These are phyloP conservation scores for Thyatira batis DNA, from an alignment of 2,888 invertebrate genomes.

Conservation along the genomic window DNA sequence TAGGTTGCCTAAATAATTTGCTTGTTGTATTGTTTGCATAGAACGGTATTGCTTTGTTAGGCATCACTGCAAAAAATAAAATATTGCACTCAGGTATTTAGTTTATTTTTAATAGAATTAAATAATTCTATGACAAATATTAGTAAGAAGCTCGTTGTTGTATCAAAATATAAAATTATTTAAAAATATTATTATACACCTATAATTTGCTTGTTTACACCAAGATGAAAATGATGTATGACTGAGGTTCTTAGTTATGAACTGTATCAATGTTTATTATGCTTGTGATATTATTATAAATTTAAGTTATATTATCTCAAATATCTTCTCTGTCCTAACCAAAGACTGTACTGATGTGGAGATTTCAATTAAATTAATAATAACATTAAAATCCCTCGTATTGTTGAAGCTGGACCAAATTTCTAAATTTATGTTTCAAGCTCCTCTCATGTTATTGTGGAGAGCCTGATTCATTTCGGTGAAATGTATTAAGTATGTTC, in stretches of 20 bases:
- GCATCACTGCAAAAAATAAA: conserved; percentile 18
- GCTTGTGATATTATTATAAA: conserved; percentile 79
- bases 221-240: conserved; percentile 25
- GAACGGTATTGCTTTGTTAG: conserved; percentile 17
- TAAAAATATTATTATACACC: background rate
- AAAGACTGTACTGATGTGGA: conserved; percentile 76
- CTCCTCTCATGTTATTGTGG: conserved; percentile 22
- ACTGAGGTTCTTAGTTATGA: conserved; percentile 40
- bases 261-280: conserved; percentile 56
- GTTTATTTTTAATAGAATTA: conserved; percentile 27
- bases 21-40: conserved; percentile 9
- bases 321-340: conserved; percentile 76
- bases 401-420: conserved; percentile 79
- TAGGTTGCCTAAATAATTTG: conserved; percentile 21
- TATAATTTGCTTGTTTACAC: conserved; percentile 14
- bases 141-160: background rate
- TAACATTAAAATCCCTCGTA: conserved; percentile 50
- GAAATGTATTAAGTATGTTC: conserved; percentile 43
- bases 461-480: conserved; percentile 38
- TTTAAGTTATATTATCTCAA: conserved; percentile 67
- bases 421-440: conserved; percentile 41
- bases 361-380: conserved; percentile 52
- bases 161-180: background rate
- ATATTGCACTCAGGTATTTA: conserved; percentile 50
- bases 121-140: conserved; percentile 19